These are phyloP conservation scores for Takifugu rubripes DNA, from an alignment of 2,797 vertebrate genomes.

Conservation along the genomic window DNA sequence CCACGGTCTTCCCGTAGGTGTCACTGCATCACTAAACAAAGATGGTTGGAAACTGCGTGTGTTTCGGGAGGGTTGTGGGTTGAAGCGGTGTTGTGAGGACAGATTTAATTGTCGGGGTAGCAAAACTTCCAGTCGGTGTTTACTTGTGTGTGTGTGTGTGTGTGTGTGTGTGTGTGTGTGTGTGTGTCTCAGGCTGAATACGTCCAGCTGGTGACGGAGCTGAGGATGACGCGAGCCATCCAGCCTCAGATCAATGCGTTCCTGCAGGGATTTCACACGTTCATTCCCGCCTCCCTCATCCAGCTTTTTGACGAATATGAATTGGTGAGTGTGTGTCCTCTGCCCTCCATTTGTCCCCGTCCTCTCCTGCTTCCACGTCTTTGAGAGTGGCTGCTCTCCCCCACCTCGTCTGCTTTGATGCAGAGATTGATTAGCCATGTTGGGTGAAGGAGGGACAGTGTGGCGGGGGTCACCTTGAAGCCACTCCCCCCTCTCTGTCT, in stretches of 20 bases:
- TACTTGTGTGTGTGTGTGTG: constrained; percentile 6
- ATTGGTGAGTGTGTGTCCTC: constrained; percentile 80
- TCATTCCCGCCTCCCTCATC: constrained; percentile 93
- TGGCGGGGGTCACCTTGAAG: constrained; percentile 49
- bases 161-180: constrained; percentile 12
- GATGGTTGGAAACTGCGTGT: neutral
- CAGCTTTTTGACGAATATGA: constrained; percentile 99
- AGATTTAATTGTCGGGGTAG: too few relatives aligned
- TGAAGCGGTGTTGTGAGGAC: too few relatives aligned
- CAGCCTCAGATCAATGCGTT: constrained; percentile 98
- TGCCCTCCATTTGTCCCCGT: neutral
- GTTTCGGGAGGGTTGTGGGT: too few relatives aligned
- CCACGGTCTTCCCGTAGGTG: constrained; percentile 28
- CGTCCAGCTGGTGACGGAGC: constrained; percentile 97
- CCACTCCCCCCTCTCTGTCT: constrained; percentile 24
- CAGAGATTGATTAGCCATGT: constrained; percentile 44
- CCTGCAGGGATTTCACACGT: constrained; percentile 96
- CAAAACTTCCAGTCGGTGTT: constrained; percentile 4
- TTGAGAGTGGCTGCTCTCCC: constrained; percentile 9
- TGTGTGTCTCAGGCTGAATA: constrained; percentile 85
- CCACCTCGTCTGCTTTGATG: constrained; percentile 14
- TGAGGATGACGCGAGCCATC: constrained; percentile 98
- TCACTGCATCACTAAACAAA: constrained; percentile 24
- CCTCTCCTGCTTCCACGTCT: neutral
- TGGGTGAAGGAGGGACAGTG: constrained; percentile 11